phyloP scores from a whole-genome alignment of 2,888 invertebrate species.

The Panopea generosa region DNA sequence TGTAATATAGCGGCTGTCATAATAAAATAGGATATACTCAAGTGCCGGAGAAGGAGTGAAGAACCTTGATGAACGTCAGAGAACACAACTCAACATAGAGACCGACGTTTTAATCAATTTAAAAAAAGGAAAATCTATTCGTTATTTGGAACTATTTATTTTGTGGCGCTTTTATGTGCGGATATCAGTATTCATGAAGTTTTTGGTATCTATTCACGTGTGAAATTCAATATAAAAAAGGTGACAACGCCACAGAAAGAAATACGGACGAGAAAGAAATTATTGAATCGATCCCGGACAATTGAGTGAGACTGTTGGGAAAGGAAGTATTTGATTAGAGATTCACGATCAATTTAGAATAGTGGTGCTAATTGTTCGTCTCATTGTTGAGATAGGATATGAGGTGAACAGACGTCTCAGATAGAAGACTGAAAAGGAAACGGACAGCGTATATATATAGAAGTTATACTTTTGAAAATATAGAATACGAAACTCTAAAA shows the following conservation, averaged over 20 bases:
- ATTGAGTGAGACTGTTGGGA: conserved; percentile 12
- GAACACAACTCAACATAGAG: neutral
- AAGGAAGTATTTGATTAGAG: conserved; percentile 46
- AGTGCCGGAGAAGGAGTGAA: neutral
- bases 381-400: conserved; percentile 18
- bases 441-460: too few species aligned
- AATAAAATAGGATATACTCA: too few species aligned
- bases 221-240: neutral
- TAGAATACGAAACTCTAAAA: too few species aligned
- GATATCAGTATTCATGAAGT: neutral
- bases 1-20: too few species aligned
- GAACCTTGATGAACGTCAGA: neutral
- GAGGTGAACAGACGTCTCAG: neutral
- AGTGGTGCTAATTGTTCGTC: conserved; percentile 37
- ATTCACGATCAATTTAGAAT: conserved; percentile 29
- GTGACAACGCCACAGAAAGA: conserved; percentile 35
- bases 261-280: conserved; percentile 29
- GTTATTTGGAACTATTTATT: neutral
- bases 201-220: neutral
- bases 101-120: neutral
- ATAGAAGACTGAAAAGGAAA: neutral
- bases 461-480: too few species aligned
- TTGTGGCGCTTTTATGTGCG: neutral
- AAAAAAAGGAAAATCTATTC: neutral
- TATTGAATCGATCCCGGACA: conserved; percentile 47